Percentiles rank a stretch among this genome's conserved stretches.
These are phyloP conservation scores for Colletes collaris DNA, from an alignment of 2,888 invertebrate genomes.

Conservation along the genomic window DNA sequence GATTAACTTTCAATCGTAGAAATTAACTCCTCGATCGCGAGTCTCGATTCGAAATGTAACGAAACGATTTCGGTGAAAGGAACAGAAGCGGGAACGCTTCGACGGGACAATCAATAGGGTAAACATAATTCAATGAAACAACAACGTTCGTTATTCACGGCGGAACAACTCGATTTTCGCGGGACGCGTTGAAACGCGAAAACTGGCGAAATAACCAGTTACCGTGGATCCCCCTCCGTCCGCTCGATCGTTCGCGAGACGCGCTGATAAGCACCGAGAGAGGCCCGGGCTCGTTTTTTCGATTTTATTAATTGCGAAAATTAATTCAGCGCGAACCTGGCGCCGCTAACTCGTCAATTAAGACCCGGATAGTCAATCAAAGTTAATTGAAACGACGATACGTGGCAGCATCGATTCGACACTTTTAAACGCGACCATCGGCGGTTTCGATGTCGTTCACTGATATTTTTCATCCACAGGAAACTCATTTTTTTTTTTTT, in stretches of 20 bases:
- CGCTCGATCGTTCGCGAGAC: constrained; percentile 24
- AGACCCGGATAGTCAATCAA: constrained; percentile 67
- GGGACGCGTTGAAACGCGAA: constrained; percentile 24
- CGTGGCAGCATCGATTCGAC: constrained; percentile 36
- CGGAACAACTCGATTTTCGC: constrained; percentile 52
- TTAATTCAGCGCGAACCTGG: constrained; percentile 39
- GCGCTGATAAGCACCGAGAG: constrained; percentile 49
- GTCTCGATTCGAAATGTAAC: neutral
- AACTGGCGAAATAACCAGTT: constrained; percentile 50
- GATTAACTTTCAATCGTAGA: too few relatives aligned
- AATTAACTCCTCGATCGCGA: neutral
- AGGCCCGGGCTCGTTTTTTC: constrained; percentile 24
- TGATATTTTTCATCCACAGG: too few relatives aligned
- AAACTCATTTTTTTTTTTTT: too few relatives aligned
- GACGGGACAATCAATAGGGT: constrained; percentile 42
- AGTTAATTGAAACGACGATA: constrained; percentile 63
- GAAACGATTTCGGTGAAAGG: neutral
- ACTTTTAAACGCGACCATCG: constrained; percentile 46
- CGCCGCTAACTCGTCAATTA: constrained; percentile 63
- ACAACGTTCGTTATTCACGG: constrained; percentile 54
- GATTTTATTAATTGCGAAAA: constrained; percentile 63
- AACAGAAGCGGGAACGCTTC: constrained; percentile 1
- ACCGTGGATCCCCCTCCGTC: constrained; percentile 45
- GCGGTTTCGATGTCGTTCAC: neutral
- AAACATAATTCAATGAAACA: constrained; percentile 56